Conservation (phyloP, 2,888 invertebrate species). For the Oithona nana region DNA sequence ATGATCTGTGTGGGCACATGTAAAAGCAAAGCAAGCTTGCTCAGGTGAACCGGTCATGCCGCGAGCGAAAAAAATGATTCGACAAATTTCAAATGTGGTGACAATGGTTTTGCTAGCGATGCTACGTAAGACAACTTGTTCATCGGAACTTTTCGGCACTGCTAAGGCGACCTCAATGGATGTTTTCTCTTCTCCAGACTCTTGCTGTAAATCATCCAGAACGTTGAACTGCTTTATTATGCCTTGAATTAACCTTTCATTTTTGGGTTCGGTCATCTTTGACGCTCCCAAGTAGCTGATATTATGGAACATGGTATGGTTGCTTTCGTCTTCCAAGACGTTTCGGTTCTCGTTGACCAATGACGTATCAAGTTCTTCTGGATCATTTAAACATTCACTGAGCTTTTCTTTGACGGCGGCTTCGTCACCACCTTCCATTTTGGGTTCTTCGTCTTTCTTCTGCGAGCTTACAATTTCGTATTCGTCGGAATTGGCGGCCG, state of each 20-base stretch:
- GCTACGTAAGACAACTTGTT: conserved; percentile 61
- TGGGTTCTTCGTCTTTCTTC: not conserved
- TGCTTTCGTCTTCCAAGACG: conserved; percentile 43
- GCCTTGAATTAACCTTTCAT: conserved; percentile 72
- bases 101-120: conserved; percentile 59
- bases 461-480: not conserved
- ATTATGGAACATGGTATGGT: conserved; percentile 75
- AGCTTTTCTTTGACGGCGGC: not conserved
- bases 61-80: conserved; percentile 83
- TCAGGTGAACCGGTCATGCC: conserved; percentile 63
- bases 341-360: not conserved
- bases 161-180: conserved; percentile 78
- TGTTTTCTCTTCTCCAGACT: conserved; percentile 38
- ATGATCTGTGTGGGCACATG: conserved; percentile 74
- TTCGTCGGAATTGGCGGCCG: not conserved
- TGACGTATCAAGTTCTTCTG: not conserved
- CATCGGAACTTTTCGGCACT: conserved; percentile 78
- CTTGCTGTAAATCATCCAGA: conserved; percentile 34
- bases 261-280: conserved; percentile 74
- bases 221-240: conserved; percentile 83
- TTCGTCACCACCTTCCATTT: not conserved
- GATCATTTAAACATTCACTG: not conserved
- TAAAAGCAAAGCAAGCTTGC: conserved; percentile 91
- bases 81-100: conserved; percentile 70
- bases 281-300: conserved; percentile 83